Conservation (phyloP, 2,797 vertebrate genomes). For the Fistularia commersonii region DNA sequence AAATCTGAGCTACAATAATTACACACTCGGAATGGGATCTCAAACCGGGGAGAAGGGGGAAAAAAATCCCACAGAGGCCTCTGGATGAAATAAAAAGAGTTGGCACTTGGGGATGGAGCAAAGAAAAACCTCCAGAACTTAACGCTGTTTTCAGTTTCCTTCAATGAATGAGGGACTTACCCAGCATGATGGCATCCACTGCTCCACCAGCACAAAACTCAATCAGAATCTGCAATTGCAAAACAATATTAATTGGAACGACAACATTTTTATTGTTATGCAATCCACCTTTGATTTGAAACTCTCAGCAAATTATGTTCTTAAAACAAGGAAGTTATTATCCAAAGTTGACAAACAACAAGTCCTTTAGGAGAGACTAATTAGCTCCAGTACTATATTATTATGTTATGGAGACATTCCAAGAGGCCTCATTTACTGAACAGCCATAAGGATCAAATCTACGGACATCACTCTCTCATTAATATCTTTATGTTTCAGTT, state of each 20-base stretch:
- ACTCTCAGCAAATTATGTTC: no score
- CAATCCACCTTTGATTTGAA: neutral
- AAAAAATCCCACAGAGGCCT: constrained; percentile 40
- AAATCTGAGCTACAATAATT: constrained; percentile 71
- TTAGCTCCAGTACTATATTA: no score
- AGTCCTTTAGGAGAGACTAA: no score
- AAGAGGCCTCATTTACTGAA: neutral
- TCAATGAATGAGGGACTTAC: constrained; percentile 75
- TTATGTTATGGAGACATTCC: constrained; percentile 10
- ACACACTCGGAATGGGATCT: constrained; percentile 48
- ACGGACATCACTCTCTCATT: constrained; percentile 1
- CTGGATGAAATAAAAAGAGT: constrained; percentile 45
- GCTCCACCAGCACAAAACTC: constrained; percentile 99
- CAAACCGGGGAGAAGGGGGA: constrained; percentile 24
- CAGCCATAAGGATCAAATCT: no score
- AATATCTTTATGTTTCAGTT: no score
- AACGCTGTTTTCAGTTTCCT: constrained; percentile 32
- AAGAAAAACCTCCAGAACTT: constrained; percentile 32
- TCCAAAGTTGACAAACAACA: no score
- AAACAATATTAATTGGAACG: constrained; percentile 20
- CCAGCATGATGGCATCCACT: constrained; percentile 97
- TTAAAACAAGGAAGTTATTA: no score
- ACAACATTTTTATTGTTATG: neutral
- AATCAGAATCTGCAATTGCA: constrained; percentile 89
- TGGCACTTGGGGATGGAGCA: constrained; percentile 44